phyloP scores from a whole-genome alignment of 2,113 vertebrate genomes.

The Sinosuthora webbiana region DNA sequence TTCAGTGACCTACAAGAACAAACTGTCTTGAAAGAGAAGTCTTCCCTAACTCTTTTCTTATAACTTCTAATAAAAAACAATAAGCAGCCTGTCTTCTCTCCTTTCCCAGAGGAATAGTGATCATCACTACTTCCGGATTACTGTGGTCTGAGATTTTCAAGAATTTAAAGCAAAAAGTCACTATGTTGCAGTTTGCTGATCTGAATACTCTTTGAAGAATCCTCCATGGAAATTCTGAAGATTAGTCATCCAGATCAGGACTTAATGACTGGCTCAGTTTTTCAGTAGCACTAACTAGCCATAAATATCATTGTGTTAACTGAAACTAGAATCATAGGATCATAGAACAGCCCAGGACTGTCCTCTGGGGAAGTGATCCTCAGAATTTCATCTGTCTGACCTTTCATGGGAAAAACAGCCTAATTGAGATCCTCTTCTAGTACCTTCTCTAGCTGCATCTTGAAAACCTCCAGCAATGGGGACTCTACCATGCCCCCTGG shows the following conservation, averaged over 20 bases:
- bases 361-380: not conserved
- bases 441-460: not conserved
- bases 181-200: not conserved
- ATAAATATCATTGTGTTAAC: not conserved
- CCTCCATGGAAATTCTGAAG: not conserved
- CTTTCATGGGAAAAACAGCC: not conserved
- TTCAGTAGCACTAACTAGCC: not conserved
- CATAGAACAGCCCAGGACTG: not conserved
- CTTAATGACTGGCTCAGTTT: not conserved
- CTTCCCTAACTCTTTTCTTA: not conserved
- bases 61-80: not conserved
- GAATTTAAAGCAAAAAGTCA: not conserved
- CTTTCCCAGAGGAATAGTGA: not conserved
- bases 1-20: not conserved
- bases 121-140: not conserved
- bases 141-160: not conserved
- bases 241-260: not conserved
- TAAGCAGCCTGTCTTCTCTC: not conserved
- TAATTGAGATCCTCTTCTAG: not conserved
- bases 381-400: not conserved
- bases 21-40: not conserved
- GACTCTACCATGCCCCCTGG: not conserved
- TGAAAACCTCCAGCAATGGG: not conserved
- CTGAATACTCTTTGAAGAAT: not conserved
- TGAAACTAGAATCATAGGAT: not conserved